A percentile compares a stretch with the other conserved stretches of the same genome.
Conservation (phyloP, 2,797 vertebrate species). For the Luscinia megarhynchos region DNA sequence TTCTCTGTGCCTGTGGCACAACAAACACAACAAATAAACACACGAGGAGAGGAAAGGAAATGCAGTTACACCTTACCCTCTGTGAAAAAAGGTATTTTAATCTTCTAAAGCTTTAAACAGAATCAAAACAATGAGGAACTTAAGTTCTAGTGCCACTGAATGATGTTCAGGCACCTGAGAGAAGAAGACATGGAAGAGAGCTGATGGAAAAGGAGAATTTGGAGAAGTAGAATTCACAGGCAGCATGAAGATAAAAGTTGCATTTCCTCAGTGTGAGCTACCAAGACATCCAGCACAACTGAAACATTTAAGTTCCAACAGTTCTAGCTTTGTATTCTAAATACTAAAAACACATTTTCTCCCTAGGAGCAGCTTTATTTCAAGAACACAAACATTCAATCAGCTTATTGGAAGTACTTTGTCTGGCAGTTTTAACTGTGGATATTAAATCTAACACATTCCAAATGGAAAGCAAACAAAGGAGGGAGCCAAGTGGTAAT, state of each 20-base stretch:
- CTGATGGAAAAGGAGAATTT: neutral
- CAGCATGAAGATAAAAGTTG: neutral
- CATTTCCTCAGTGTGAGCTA: neutral
- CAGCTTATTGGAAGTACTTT: conserved; percentile 23
- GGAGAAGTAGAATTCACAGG: neutral
- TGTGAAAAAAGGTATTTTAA: neutral
- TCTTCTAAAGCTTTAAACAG: neutral
- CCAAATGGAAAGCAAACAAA: conserved; percentile 53
- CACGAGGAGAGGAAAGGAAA: neutral
- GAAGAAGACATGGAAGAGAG: neutral
- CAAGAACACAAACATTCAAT: conserved; percentile 8
- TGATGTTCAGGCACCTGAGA: neutral
- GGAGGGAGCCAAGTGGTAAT: conserved; percentile 39
- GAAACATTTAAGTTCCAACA: neutral
- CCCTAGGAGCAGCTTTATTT: conserved; percentile 18
- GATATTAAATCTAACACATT: conserved; percentile 53
- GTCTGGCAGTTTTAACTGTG: conserved; percentile 41
- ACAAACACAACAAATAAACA: neutral
- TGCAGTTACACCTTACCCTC: neutral
- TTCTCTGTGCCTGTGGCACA: neutral
- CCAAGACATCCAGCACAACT: neutral
- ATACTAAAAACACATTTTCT: neutral
- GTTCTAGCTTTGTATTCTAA: neutral
- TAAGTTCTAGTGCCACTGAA: neutral
- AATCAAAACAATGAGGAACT: neutral